phyloP scores from a whole-genome alignment of 2,797 vertebrate species.

The Passerculus sandwichensis region DNA sequence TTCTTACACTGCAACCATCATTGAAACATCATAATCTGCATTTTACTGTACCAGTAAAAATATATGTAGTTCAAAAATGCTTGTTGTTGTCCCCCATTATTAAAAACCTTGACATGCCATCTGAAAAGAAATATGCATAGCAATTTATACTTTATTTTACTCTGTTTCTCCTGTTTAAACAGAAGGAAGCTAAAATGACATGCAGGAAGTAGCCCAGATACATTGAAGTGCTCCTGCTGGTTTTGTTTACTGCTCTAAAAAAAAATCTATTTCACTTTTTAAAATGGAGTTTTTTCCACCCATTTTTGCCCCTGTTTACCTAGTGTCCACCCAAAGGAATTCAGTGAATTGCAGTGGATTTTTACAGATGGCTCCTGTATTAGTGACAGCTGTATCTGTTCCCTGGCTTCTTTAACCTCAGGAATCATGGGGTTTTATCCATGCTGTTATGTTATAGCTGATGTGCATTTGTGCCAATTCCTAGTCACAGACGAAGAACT shows the following conservation, averaged over 20 bases:
- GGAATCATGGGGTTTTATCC: not conserved
- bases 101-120: not conserved
- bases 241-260: not conserved
- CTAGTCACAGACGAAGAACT: slow-evolving; percentile 16
- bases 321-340: not conserved
- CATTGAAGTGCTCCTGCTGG: not conserved
- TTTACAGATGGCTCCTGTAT: not conserved
- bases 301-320: not conserved
- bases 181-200: not conserved
- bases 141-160: not conserved
- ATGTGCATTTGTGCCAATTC: slow-evolving; percentile 10
- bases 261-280: not conserved
- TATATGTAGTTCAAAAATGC: not conserved
- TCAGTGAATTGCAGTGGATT: not conserved
- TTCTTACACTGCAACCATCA: not conserved
- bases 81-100: not conserved
- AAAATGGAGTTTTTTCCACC: not conserved
- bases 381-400: not conserved
- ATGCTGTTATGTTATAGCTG: not conserved
- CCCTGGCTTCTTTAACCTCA: slow-evolving; percentile 38
- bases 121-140: not conserved
- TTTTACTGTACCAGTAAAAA: not conserved
- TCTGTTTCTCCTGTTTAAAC: not conserved
- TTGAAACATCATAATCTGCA: not conserved
- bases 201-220: not conserved